Conservation (phyloP, 2,113 vertebrate species). For the Gavia stellata region DNA sequence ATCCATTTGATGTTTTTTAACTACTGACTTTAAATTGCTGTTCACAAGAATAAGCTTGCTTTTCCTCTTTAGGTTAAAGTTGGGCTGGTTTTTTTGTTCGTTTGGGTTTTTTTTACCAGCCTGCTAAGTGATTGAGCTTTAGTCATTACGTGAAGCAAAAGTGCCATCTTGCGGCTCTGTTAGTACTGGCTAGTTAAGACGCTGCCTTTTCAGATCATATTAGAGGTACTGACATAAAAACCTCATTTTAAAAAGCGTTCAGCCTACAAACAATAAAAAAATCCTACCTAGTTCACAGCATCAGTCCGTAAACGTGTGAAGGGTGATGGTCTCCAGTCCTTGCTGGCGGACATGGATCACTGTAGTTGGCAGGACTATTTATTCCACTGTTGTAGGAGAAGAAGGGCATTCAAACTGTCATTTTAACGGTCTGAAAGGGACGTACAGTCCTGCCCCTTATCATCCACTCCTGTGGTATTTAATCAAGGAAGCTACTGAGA, state of each 20-base stretch:
- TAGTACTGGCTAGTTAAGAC: background rate
- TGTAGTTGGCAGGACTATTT: background rate
- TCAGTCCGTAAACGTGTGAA: too few species aligned
- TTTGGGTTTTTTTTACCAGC: slow-evolving; percentile 31
- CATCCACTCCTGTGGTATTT: background rate
- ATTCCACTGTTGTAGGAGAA: background rate
- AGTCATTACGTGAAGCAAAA: slow-evolving; percentile 15
- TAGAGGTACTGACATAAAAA: background rate
- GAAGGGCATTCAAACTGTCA: background rate
- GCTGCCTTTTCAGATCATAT: background rate
- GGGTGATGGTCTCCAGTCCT: background rate
- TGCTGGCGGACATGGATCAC: background rate
- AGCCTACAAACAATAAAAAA: background rate
- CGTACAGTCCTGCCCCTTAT: background rate
- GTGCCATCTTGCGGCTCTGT: slow-evolving; percentile 62
- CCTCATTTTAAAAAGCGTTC: background rate
- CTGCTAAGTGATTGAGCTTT: slow-evolving; percentile 46
- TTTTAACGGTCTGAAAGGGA: background rate
- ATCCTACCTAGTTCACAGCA: background rate
- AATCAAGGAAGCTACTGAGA: background rate
- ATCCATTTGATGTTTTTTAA: background rate
- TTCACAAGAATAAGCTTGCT: background rate
- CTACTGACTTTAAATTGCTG: background rate
- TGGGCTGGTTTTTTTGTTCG: background rate
- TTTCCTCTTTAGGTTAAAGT: background rate